These are phyloP conservation scores for Episyrphus balteatus DNA, from an alignment of 1,140 invertebrate species.

Conservation along the genomic window DNA sequence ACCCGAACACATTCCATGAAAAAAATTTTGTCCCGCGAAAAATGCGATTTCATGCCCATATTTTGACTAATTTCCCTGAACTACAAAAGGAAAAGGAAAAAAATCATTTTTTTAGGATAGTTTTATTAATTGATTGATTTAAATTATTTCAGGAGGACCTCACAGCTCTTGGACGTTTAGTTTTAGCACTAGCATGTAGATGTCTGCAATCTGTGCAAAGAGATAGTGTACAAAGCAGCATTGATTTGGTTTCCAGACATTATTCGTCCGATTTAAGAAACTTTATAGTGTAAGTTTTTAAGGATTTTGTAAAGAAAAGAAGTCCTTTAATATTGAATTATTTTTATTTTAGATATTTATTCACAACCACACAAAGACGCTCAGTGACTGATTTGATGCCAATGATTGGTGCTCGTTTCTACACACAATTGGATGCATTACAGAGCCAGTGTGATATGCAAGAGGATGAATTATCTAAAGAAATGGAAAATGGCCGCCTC, in stretches of 20 bases:
- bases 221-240: slow-evolving; percentile 72
- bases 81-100: no score
- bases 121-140: no score
- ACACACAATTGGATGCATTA: slow-evolving; percentile 84
- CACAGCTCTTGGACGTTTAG: slow-evolving; percentile 78
- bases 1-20: no score
- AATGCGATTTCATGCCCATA: no score
- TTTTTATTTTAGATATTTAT: slow-evolving; percentile 53
- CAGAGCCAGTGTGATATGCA: slow-evolving; percentile 77
- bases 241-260: slow-evolving; percentile 78
- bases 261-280: slow-evolving; percentile 91
- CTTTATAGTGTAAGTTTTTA: slow-evolving; percentile 75
- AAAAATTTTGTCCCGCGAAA: no score
- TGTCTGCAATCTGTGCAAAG: slow-evolving; percentile 75
- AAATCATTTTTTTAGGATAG: no score
- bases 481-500: slow-evolving; percentile 89
- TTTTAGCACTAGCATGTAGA: slow-evolving; percentile 83
- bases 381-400: slow-evolving; percentile 96
- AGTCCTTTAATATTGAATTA: slow-evolving; percentile 6
- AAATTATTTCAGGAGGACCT: slow-evolving; percentile 72
- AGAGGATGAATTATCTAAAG: slow-evolving; percentile 83
- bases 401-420: slow-evolving; percentile 96
- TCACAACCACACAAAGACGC: slow-evolving; percentile 56
- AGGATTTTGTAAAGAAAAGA: no score
- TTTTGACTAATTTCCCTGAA: no score